Evolutionary conservation across 2,888 invertebrate genomes (phyloP).

Genomic region (Brachynemurus nebulosus): DNA sequence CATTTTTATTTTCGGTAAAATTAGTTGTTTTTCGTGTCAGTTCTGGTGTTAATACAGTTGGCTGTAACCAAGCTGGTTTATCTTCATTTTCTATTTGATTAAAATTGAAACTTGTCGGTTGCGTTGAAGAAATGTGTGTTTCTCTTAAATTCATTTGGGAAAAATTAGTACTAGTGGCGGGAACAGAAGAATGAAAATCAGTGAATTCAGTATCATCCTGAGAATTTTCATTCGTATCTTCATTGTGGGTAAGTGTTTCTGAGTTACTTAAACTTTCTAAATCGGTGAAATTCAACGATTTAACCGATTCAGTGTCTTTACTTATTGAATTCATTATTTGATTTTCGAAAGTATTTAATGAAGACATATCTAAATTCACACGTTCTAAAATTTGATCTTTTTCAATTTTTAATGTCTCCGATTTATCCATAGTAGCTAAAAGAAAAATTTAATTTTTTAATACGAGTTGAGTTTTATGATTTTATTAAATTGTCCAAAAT

Average conservation of each 20-base stretch:
- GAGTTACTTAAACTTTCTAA: constrained; percentile 8
- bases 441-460: background rate
- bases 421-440: background rate
- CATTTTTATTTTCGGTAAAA: constrained; percentile 1
- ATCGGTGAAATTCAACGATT: constrained; percentile 21
- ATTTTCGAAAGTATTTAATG: background rate
- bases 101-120: too few species aligned
- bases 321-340: background rate
- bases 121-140: constrained; percentile 26
- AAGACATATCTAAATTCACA: background rate
- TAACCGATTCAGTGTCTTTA: constrained; percentile 21
- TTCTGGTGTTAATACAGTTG: constrained; percentile 25
- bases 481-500: background rate
- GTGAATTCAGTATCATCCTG: constrained; percentile 33
- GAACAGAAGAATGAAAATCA: constrained; percentile 30
- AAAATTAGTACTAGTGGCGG: too few species aligned
- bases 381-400: background rate
- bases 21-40: constrained; percentile 7
- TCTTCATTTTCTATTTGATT: constrained; percentile 5
- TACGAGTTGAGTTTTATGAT: background rate
- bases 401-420: too few species aligned
- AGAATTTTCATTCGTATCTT: background rate
- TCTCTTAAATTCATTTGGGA: constrained; percentile 23
- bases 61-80: constrained; percentile 23
- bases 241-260: background rate